Evolutionary conservation across 2,797 vertebrate species (phyloP).

Genomic region (Neopelma chrysocephalum): DNA sequence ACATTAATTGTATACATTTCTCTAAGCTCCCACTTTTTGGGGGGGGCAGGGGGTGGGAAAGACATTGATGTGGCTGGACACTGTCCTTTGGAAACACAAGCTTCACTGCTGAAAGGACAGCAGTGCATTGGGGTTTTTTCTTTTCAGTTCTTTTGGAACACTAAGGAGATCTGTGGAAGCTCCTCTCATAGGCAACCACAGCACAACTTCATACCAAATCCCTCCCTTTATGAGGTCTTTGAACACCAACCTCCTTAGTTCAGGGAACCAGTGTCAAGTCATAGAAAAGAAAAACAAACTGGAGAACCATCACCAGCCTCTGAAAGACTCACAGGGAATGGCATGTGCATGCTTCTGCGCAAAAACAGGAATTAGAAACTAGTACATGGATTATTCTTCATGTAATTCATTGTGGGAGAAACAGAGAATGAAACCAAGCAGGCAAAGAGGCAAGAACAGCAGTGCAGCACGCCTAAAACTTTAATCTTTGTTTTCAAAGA

Average conservation of each 20-base stretch:
- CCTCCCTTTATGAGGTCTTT: neutral
- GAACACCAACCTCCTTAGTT: neutral
- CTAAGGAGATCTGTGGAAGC: neutral
- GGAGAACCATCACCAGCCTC: neutral
- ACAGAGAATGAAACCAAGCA: constrained; percentile 30
- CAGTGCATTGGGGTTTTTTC: neutral
- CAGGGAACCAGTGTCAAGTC: neutral
- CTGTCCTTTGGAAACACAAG: neutral
- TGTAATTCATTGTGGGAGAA: constrained; percentile 43
- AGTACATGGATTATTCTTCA: neutral
- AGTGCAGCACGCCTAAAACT: constrained; percentile 17
- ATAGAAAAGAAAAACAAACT: neutral
- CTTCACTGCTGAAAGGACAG: neutral
- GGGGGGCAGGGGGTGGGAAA: neutral
- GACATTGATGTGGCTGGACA: neutral
- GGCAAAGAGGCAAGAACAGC: constrained; percentile 47
- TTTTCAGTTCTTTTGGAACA: neutral
- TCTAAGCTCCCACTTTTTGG: neutral
- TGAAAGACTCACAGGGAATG: neutral
- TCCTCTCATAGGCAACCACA: neutral
- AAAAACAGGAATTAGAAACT: neutral
- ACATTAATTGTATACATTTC: neutral
- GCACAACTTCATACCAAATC: neutral
- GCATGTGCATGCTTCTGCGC: neutral
- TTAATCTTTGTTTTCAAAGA: constrained; percentile 61